phyloP scores from a whole-genome alignment of 2,113 vertebrate species.

The Albula glossodonta region DNA sequence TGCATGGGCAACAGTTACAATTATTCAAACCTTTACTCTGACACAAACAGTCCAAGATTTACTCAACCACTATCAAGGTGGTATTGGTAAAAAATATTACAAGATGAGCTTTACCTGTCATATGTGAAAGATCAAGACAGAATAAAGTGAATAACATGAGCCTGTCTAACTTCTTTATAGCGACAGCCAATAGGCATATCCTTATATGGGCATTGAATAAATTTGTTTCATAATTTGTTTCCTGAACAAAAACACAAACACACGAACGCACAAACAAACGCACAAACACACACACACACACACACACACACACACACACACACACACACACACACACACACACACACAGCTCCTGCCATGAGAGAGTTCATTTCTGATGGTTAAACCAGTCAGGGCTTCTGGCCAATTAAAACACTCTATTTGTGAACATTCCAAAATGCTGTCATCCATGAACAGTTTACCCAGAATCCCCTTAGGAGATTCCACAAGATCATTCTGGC shows the following conservation, averaged over 20 bases:
- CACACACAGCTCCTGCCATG: slow-evolving; percentile 24
- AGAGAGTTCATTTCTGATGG: slow-evolving; percentile 59
- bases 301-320: neutral
- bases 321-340: slow-evolving; percentile 20
- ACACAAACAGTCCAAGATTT: slow-evolving; percentile 11
- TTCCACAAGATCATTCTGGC: slow-evolving; percentile 67
- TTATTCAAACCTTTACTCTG: slow-evolving; percentile 25
- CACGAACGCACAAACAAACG: neutral
- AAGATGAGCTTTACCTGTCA: neutral
- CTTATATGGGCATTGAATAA: neutral
- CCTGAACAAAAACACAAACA: neutral
- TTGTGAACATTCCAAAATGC: slow-evolving; percentile 73
- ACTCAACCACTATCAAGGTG: neutral
- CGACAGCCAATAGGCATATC: neutral
- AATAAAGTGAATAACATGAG: neutral
- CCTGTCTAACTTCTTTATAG: neutral
- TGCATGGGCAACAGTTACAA: slow-evolving; percentile 7
- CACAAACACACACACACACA: neutral
- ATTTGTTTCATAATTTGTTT: neutral
- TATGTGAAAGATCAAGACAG: neutral
- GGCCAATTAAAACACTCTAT: slow-evolving; percentile 73
- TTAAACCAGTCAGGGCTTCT: slow-evolving; percentile 66
- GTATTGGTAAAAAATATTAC: neutral
- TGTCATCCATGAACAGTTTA: slow-evolving; percentile 75
- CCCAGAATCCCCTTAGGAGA: slow-evolving; percentile 71